Evolutionary conservation across 2,113 vertebrate genomes (phyloP), one percentile per base, ranked within the genome.

Genomic region (Paracanthobrama guichenoti): DNA sequence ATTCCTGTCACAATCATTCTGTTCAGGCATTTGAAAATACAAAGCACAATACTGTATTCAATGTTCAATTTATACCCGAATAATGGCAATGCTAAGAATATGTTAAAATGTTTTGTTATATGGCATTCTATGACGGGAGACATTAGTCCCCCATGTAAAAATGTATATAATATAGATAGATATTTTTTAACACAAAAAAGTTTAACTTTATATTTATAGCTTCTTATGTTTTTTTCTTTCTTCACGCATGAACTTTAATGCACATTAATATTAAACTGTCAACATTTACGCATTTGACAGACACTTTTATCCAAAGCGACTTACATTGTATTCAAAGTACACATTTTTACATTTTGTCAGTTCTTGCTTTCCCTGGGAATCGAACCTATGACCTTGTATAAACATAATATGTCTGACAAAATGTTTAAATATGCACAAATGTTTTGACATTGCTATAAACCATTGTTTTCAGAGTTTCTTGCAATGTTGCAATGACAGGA

Each of bases 1-100:
- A 67, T 83, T 79, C 84, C 80, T 53, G 80, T 62, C 66, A 86
- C 76, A 71, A 85, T 85, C 66, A 35, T 89, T 87, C 69, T 14
- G 66, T 86, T 85, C 44, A 71, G 85, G 46, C 86, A 76, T 82
- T 79, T 74, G 57, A 46, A 81, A 48, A 57, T 87, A 88, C 82
- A 78, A 82, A 86, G 84, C 83, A 90, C 69, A 77, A 85, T 31
- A 31, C 53, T 4, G 46, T 82, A 81, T 87, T 20, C 66, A 39
- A 18, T 39, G 44, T 73, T 57, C 24, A 66, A 82, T 83, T 26
- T 53, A 48, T 84, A 53, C 39, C 69, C 4, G 13, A n/a, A 73
- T 48, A 16, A 74, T 46, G 35, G 14, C 18, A 44, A 79, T 26
- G 39, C n/a, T 62, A 13, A 79, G 3, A 60, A 46, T 62, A 6